Conservation (phyloP, 1,140 invertebrate species). For the Danaus plexippus region DNA sequence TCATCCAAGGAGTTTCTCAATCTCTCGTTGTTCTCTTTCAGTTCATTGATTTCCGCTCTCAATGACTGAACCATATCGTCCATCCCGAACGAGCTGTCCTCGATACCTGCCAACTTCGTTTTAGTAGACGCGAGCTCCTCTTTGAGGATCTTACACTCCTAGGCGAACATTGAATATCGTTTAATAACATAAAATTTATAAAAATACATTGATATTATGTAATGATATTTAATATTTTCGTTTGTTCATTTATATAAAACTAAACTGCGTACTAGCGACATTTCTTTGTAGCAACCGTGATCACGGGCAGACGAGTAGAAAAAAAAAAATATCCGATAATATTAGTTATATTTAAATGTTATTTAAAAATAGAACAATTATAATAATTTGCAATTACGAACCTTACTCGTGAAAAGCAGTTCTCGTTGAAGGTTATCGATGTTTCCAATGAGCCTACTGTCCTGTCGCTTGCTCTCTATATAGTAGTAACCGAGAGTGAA, state of each 20-base stretch:
- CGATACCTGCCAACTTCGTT: conserved; percentile 75
- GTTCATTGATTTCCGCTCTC: conserved; percentile 73
- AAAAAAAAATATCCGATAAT: too few relatives aligned
- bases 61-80: conserved; percentile 79
- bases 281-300: too few relatives aligned
- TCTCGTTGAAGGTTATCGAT: conserved; percentile 68
- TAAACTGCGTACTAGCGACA: too few relatives aligned
- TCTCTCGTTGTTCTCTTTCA: conserved; percentile 59
- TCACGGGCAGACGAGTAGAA: too few relatives aligned
- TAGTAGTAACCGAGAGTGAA: conserved; percentile 85
- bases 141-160: conserved; percentile 79
- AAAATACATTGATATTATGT: too few relatives aligned
- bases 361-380: too few relatives aligned
- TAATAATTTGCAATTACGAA: conserved; percentile 19
- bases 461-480: conserved; percentile 80
- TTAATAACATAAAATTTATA: too few relatives aligned
- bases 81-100: conserved; percentile 80
- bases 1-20: conserved; percentile 60
- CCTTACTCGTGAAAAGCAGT: conserved; percentile 66
- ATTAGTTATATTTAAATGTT: too few relatives aligned
- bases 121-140: conserved; percentile 75
- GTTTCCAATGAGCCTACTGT: conserved; percentile 61
- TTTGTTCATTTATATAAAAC: too few relatives aligned
- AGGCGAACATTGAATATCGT: conserved; percentile 7
- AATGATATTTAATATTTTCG: too few relatives aligned